Base-by-base conservation (phyloP, 2,888 invertebrate genomes). In the Steromphala cineraria region DNA sequence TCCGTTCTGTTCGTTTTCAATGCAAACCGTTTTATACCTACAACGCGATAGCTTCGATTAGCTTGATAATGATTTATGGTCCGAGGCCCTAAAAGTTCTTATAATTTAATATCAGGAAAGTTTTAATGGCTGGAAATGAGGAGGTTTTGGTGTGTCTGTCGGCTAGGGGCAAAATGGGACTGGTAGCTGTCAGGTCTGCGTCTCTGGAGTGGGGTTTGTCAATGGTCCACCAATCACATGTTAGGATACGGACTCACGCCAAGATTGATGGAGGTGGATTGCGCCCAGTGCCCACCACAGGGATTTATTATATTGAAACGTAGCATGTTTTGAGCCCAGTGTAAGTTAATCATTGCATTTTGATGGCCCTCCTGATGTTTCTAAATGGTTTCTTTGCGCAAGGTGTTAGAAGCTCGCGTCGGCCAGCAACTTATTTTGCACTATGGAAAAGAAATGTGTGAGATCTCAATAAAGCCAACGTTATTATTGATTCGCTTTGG, bases 61-160 rank as follows among this genome's bases (percentile, higher is more conserved):
- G 71, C 40, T n/a, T 36, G 71, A 71, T 71, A 71, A 71, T 71
- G 71, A 71, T 71, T 71, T 36, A 71, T 40, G 36, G 40, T 71
- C 36, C 2, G 40, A 71, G 40, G 71, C 36, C 71, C 71, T 71
- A 71, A 71, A 71, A 71, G 71, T 71, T 71, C 71, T 40, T 31
- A 71, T 71, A 71, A 71, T 71, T 71, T 71, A 71, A 71, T 71
- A 71, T 71, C 31, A 40, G 36, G 71, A 71, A 71, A 71, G 71
- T 71, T 71, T 71, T 71, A 71, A 71, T 71, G 71, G 71, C 40
- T 71, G 71, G 71, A 71, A 71, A 71, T 71, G 71, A 71, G 71
- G 71, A 31, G 71, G 71, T 71, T 71, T 71, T 28, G 71, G 36
- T 31, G 36, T 40, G 71, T 71, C 71, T 71, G 71, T 71, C 71